phyloP scores from a whole-genome alignment of 2,888 invertebrate species.

The Troilus luridus region DNA sequence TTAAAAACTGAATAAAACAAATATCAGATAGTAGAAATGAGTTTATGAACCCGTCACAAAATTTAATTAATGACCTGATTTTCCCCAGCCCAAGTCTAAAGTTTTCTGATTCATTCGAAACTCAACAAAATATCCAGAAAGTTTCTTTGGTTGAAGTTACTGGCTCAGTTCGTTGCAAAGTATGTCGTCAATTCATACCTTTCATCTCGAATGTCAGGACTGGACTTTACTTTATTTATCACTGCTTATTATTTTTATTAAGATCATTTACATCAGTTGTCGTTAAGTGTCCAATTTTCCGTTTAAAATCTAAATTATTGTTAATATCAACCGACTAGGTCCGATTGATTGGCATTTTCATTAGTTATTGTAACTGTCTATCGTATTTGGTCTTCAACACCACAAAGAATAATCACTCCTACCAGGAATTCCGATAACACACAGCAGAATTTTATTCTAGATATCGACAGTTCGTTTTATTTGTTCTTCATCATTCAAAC shows the following conservation, averaged over 20 bases:
- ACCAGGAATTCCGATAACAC: too few species aligned
- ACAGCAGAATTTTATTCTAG: background rate
- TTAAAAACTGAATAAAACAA: background rate
- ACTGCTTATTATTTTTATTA: background rate
- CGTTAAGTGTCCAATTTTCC: background rate
- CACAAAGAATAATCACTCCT: background rate
- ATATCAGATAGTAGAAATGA: background rate
- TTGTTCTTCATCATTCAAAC: background rate
- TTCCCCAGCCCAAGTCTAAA: background rate
- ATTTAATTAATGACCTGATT: background rate
- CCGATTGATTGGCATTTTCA: background rate
- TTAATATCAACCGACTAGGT: background rate
- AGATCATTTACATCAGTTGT: background rate
- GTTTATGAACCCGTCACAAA: background rate
- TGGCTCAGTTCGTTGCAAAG: background rate
- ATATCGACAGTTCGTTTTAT: background rate
- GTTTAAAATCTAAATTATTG: background rate
- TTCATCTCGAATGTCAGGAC: background rate
- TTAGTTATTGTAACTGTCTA: background rate
- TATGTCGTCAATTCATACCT: background rate
- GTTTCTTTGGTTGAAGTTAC: background rate
- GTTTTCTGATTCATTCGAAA: background rate
- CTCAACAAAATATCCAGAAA: background rate
- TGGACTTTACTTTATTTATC: background rate
- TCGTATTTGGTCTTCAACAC: background rate